phyloP scores from a whole-genome alignment of 64 coral and sea anemone species.

The Actinia equina region DNA sequence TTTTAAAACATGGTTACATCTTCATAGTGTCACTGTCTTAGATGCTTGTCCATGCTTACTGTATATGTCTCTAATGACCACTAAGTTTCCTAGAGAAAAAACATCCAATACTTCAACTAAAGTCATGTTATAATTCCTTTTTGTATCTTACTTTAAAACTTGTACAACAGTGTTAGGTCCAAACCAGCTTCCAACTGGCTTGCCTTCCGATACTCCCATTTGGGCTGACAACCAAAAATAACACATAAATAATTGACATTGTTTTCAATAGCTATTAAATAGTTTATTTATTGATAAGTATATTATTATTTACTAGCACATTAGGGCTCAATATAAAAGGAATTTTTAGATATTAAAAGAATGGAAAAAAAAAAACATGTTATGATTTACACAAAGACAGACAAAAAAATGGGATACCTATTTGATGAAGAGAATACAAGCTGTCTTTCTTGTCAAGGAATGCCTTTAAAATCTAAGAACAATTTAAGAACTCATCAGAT shows the following conservation, averaged over 20 bases:
- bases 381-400: no score
- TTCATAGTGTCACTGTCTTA: no score
- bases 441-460: constrained; percentile 97
- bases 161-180: constrained; percentile 95
- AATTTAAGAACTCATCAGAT: neutral
- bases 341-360: no score
- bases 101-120: neutral
- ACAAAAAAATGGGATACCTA: constrained; percentile 32
- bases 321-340: no score
- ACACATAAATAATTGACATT: neutral
- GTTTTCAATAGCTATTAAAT: no score
- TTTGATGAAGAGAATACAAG: constrained; percentile 98
- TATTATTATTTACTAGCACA: no score
- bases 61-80: neutral
- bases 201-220: constrained; percentile 99
- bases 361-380: neutral
- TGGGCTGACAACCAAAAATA: constrained; percentile 61
- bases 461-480: constrained; percentile 75
- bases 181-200: constrained; percentile 97
- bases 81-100: neutral
- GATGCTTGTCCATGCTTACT: no score
- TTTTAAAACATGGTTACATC: no score
- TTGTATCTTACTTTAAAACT: constrained; percentile 78
- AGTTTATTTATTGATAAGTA: neutral
- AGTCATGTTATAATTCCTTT: neutral